Conservation (phyloP, 2,113 vertebrate species). For the Amphiprion percula region DNA sequence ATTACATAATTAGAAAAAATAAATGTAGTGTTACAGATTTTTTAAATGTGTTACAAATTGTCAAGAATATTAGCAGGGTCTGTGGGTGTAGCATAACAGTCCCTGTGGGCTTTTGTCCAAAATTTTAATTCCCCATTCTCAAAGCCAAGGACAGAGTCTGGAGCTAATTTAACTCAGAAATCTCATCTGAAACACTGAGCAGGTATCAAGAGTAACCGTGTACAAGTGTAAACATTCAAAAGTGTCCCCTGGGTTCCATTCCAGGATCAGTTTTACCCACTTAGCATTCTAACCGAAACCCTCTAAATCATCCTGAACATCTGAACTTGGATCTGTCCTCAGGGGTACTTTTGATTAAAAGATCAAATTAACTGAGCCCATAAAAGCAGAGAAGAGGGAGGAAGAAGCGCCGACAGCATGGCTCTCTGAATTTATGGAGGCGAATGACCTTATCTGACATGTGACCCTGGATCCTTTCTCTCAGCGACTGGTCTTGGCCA, state of each 20-base stretch:
- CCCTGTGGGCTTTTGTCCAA: constrained; percentile 7
- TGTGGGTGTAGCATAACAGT: not conserved
- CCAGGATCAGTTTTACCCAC: constrained; percentile 64
- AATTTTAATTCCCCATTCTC: constrained; percentile 11
- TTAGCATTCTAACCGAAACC: constrained; percentile 69
- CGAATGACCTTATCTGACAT: constrained; percentile 61
- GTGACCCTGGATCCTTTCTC: constrained; percentile 68
- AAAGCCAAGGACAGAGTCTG: constrained; percentile 37
- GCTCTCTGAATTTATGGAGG: constrained; percentile 74
- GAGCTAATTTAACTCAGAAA: constrained; percentile 46
- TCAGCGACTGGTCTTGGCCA: constrained; percentile 49
- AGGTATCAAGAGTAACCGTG: constrained; percentile 44
- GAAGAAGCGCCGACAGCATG: constrained; percentile 2
- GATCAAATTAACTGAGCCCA: constrained; percentile 78
- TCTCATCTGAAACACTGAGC: constrained; percentile 25
- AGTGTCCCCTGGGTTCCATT: constrained; percentile 64
- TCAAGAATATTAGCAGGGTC: not conserved
- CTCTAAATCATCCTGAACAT: constrained; percentile 74
- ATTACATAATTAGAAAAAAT: too few relatives aligned
- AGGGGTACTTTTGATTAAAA: constrained; percentile 79
- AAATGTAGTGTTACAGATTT: too few relatives aligned
- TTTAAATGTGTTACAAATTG: constrained; percentile 9
- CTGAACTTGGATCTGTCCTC: constrained; percentile 75
- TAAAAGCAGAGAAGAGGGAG: constrained; percentile 64
- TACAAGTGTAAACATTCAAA: constrained; percentile 65